These are phyloP conservation scores for Cantharis lateralis DNA, from an alignment of 2,888 invertebrate genomes.

Conservation along the genomic window DNA sequence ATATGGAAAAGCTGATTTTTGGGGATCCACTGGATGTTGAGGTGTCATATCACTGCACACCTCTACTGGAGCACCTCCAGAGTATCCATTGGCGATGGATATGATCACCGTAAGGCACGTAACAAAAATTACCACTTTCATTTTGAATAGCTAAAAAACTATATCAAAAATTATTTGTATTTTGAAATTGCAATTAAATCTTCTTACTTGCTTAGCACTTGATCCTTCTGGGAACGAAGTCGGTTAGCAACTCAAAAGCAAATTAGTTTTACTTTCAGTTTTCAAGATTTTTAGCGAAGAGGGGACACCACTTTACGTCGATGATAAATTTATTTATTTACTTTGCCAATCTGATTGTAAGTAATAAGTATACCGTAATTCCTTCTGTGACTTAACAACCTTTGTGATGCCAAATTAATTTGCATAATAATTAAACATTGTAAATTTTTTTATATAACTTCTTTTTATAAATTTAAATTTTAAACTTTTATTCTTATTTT, in stretches of 20 bases:
- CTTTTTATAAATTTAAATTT: background rate
- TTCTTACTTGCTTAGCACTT: conserved; percentile 13
- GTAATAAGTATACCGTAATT: background rate
- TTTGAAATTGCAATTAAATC: background rate
- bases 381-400: background rate
- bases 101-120: conserved; percentile 21
- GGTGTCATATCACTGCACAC: conserved; percentile 72
- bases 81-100: conserved; percentile 56
- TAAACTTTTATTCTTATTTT: background rate
- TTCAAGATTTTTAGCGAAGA: conserved; percentile 6
- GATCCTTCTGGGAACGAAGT: conserved; percentile 30
- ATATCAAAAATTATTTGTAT: background rate
- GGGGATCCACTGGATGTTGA: conserved; percentile 65
- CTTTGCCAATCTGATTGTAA: background rate
- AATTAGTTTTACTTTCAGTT: conserved; percentile 27
- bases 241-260: conserved; percentile 6
- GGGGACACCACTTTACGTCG: background rate
- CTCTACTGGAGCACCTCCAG: conserved; percentile 66
- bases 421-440: background rate
- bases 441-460: background rate
- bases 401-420: background rate
- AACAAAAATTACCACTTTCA: background rate
- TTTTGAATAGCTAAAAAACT: background rate
- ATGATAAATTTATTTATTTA: background rate
- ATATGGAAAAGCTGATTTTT: conserved; percentile 65